phyloP scores from a whole-genome alignment of 35 echinoderm and acorn worm species.

The Heliocidaris tuberculata region DNA sequence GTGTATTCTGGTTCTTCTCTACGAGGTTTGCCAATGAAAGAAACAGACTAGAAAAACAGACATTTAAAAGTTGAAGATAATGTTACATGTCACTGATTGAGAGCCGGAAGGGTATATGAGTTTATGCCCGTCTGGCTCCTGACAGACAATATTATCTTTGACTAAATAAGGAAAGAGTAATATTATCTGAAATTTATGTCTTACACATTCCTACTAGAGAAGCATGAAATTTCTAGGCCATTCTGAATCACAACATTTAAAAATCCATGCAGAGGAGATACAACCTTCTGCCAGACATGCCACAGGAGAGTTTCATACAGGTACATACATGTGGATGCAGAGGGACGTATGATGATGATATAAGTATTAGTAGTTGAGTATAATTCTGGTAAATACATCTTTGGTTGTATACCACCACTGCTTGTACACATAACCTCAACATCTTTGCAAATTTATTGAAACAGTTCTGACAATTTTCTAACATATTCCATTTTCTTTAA shows the following conservation, averaged over 20 bases:
- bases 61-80: not conserved
- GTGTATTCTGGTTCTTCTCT: constrained; percentile 1
- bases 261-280: not conserved
- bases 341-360: not conserved
- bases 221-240: not conserved
- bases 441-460: not conserved
- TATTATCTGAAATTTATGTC: not conserved
- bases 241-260: not conserved
- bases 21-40: not conserved
- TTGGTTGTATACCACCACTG: not conserved
- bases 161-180: not conserved
- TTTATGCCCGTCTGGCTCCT: too few species aligned
- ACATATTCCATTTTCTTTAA: too few species aligned
- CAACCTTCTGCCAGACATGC: not conserved
- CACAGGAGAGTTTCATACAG: not conserved
- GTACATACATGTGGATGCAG: not conserved
- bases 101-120: not conserved
- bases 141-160: too few species aligned
- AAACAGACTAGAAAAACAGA: constrained; percentile 21
- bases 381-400: too few species aligned
- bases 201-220: not conserved
- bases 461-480: too few species aligned
- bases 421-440: not conserved
- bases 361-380: not conserved
- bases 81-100: not conserved